Evolutionary conservation across 2,113 vertebrate species (phyloP).

Genomic region (Anhinga rufa): DNA sequence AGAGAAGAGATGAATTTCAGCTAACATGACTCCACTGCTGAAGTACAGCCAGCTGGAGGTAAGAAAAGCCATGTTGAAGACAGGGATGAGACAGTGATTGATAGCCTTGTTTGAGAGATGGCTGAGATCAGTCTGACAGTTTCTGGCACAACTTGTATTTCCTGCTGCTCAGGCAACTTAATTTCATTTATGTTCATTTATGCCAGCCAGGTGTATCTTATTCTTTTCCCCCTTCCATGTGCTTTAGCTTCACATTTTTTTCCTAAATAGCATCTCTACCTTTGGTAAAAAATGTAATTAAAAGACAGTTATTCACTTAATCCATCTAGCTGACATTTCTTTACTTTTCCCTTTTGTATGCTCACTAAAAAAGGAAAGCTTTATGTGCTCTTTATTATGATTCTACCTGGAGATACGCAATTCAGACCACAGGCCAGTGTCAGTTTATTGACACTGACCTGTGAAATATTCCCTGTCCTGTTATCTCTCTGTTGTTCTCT

Average conservation of each 20-base stretch:
- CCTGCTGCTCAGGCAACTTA: constrained; percentile 54
- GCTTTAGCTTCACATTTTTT: not conserved
- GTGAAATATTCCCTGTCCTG: constrained; percentile 4
- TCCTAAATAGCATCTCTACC: not conserved
- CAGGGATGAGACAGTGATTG: constrained; percentile 45
- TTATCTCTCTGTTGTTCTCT: constrained; percentile 35
- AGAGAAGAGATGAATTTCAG: not conserved
- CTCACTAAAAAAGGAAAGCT: not conserved
- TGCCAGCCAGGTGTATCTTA: constrained; percentile 3
- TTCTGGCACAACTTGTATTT: constrained; percentile 61
- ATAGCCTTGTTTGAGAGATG: constrained; percentile 61
- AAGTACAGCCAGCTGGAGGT: constrained; percentile 11
- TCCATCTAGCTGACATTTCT: not conserved
- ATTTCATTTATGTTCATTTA: constrained; percentile 63
- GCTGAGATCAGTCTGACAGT: constrained; percentile 49
- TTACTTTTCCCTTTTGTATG: constrained; percentile 4
- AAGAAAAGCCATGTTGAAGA: constrained; percentile 6
- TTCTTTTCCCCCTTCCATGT: not conserved
- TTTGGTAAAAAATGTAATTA: constrained; percentile 32
- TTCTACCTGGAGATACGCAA: not conserved
- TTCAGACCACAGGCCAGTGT: not conserved
- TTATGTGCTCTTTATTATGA: not conserved
- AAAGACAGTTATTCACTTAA: not conserved
- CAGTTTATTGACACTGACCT: constrained; percentile 22
- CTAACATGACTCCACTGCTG: not conserved